phyloP scores from a whole-genome alignment of 2,888 invertebrate species.

The Phyto melanocephala region DNA sequence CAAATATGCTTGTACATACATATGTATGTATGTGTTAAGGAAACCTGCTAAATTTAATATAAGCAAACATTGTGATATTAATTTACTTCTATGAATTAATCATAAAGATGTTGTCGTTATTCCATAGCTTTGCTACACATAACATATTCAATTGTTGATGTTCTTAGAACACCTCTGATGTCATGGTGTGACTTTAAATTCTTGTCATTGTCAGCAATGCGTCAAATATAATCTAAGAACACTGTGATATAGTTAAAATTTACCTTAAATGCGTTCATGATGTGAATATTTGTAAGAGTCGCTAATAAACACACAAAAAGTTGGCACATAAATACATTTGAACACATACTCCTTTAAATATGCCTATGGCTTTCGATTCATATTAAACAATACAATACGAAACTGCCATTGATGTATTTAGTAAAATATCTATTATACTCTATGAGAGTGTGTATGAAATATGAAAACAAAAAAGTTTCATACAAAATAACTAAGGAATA shows the following conservation, averaged over 20 bases:
- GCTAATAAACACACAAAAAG: background rate
- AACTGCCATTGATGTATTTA: constrained; percentile 23
- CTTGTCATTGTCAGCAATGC: constrained; percentile 28
- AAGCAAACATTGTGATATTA: background rate
- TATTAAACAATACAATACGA: background rate
- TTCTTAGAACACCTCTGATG: background rate
- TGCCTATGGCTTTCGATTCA: background rate
- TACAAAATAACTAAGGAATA: no score
- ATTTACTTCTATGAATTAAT: background rate
- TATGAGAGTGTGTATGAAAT: background rate
- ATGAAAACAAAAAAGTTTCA: no score
- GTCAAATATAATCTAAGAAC: constrained; percentile 20
- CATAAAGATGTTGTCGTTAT: background rate
- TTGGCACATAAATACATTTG: background rate
- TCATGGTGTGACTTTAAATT: constrained; percentile 47
- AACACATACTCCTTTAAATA: background rate
- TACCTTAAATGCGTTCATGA: background rate
- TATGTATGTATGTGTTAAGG: no score
- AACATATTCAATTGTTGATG: background rate
- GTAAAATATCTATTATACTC: constrained; percentile 1
- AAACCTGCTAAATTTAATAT: no score
- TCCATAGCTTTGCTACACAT: background rate
- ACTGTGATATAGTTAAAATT: constrained; percentile 15
- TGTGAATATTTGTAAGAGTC: background rate
- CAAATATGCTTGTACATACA: no score